Evolutionary conservation across 2,113 vertebrate genomes (phyloP).

Genomic region (Xyrauchen texanus): DNA sequence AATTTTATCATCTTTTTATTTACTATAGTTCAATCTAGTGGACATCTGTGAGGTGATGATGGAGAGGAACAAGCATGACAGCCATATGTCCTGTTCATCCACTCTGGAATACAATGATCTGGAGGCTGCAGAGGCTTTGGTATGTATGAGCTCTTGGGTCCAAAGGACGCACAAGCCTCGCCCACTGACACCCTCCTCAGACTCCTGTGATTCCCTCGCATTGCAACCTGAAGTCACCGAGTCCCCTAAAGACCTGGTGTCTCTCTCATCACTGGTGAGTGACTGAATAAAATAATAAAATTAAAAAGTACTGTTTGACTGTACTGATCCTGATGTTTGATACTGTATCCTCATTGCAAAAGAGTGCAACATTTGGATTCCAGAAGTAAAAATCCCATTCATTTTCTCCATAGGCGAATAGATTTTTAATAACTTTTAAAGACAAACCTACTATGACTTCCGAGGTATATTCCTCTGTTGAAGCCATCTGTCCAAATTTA

Average conservation of each 20-base stretch:
- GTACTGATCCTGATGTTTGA: background rate
- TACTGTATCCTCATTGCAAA: background rate
- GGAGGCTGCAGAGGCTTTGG: slow-evolving; percentile 91
- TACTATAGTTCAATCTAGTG: slow-evolving; percentile 77
- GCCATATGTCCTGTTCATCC: slow-evolving; percentile 77
- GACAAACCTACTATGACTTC: too few relatives aligned
- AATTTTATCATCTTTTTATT: background rate
- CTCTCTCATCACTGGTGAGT: slow-evolving; percentile 88
- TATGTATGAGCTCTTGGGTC: slow-evolving; percentile 98
- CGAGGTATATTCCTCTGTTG: too few relatives aligned
- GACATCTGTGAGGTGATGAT: slow-evolving; percentile 78
- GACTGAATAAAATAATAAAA: background rate
- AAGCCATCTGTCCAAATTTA: too few relatives aligned
- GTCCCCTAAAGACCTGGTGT: slow-evolving; percentile 83
- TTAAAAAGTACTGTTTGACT: background rate
- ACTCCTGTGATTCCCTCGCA: slow-evolving; percentile 89
- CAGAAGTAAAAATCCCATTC: too few relatives aligned
- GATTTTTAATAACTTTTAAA: too few relatives aligned
- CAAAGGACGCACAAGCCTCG: slow-evolving; percentile 83
- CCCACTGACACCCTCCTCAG: slow-evolving; percentile 91
- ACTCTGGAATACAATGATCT: slow-evolving; percentile 87
- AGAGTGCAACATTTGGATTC: too few relatives aligned
- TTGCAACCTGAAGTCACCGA: slow-evolving; percentile 67
- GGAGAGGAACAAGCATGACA: slow-evolving; percentile 81
- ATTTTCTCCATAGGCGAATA: too few relatives aligned